Evolutionary conservation across 2,797 vertebrate genomes (phyloP), one percentile per base, ranked within the genome.

Genomic region (Pelobates cultripes): DNA sequence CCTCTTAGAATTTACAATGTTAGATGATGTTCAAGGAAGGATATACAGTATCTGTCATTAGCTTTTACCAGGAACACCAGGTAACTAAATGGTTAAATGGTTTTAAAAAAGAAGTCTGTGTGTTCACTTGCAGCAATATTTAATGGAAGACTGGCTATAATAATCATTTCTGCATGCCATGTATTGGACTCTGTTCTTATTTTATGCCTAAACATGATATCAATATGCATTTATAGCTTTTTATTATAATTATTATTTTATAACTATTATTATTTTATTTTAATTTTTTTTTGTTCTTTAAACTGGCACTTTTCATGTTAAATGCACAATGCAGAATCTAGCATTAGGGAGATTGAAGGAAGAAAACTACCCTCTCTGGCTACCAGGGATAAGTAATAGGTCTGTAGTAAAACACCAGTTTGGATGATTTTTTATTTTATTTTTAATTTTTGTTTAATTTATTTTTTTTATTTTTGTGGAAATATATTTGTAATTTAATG

Each of bases 161-260:
- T 72, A 72, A 74, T 60, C 75, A 77, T 71, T 75, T 66, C 73
- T 82, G 80, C 80, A 82, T 77, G 74, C 6, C 80, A 77, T 77
- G 53, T 81, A 81, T 77, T 64, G 44, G 44, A 76, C 53, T 28
- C 47, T 63, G 3, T 40, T 4, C 4, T 74, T 75, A 43, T 73
- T 43, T 60, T 47, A 51, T 51, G 47, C 10, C 41, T 66, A 61
- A 81, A 47, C 73, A 76, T 63, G 47, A 73, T 81, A 83, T 64
- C 14, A 64, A 28, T 64, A 28, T 64, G 55, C 55, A 57, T 57
- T 14, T 57, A 12, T 57, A 12, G 55, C 55, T 57, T 77, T 14
- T 28, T 28, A 28, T 28, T 28, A 28, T 28, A 28, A 51, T 51
- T 51, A 51, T 51, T 51, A 51, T 77, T 67, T 55, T 73, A 41